Conservation (phyloP, 53 echinoderm and acorn worm genomes). For the Temnopleurus reevesii region DNA sequence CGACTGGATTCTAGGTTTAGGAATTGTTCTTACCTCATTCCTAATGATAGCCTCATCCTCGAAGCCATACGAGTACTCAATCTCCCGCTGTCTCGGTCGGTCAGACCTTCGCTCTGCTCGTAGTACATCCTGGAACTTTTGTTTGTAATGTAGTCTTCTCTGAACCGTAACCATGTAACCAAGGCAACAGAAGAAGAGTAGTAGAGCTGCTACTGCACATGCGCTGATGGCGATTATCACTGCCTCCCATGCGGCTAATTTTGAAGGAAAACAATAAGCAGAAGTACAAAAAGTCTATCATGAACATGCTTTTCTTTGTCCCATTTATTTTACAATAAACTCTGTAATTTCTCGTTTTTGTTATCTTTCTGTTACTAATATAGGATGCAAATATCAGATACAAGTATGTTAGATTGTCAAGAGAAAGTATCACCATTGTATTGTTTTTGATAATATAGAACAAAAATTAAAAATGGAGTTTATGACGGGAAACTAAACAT, state of each 20-base stretch:
- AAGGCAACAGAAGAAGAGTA: not conserved
- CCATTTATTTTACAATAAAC: no score
- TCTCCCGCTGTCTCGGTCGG: not conserved
- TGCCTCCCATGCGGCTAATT: conserved; percentile 21
- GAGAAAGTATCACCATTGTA: no score
- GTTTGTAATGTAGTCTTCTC: not conserved
- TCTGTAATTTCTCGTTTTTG: no score
- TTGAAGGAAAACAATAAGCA: not conserved
- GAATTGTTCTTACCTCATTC: not conserved
- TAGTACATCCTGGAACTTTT: not conserved
- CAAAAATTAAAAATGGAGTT: no score
- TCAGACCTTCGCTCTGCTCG: no score
- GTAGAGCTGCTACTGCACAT: not conserved
- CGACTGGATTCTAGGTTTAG: no score
- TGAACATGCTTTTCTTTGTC: no score
- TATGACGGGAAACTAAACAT: no score
- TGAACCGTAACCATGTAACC: not conserved
- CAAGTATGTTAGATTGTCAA: no score
- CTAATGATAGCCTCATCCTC: not conserved
- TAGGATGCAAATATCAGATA: no score
- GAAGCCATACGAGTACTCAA: not conserved
- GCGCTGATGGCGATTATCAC: not conserved
- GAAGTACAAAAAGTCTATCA: not conserved
- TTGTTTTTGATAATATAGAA: no score
- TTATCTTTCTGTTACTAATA: no score